Evolutionary conservation across 1,140 invertebrate species (phyloP), one percentile per base, ranked within the genome.

Genomic region (Schlechtendalia chinensis): DNA sequence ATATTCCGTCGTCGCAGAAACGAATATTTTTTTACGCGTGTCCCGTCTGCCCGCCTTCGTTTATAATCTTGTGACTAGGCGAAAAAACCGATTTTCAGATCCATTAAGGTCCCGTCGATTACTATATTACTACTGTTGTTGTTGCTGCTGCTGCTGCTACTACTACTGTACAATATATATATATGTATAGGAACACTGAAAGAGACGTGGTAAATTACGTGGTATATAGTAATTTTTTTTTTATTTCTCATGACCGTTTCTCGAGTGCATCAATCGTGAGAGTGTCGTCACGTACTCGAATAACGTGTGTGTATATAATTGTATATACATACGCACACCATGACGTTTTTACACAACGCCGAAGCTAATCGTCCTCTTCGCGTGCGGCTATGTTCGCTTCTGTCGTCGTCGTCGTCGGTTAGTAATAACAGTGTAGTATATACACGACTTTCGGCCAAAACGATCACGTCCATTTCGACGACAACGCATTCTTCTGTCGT

Each of bases 241-340:
- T 54, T 54, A 19, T 67, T 75, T 75, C 72, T 75, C 72, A 58
- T 75, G 54, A 75, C 65, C 65, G 65, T 67, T 56, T 32, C 54
- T 32, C 54, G 54, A 56, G 24, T 75, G 29, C n/a, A 29, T 74
- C 50, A 29, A 56, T 58, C 69, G 69, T 53, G 47, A 72, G 69
- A 75, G 72, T 75, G 53, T 75, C 29, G 32, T 45, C 72, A 75
- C 53, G 53, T 75, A 32, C 32, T 5, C 14, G 11, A 29, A 1
- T 6, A 22, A 47, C 27, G 29, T 29, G 14, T 29, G 14, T 16
- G 59, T 14, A 4, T 61, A 29, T 27, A 5, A 16, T 27, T 2
- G 17, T 12, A 65, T 45, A 45, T 45, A 45, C 10, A 45, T 45
- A 45, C 53, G 10, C 2, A 32, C 17, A 32, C 14, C 24, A 54